Evolutionary conservation across 64 coral and sea anemone genomes (phyloP), one percentile per base, ranked within the genome.

Genomic region (Porites australiensis): DNA sequence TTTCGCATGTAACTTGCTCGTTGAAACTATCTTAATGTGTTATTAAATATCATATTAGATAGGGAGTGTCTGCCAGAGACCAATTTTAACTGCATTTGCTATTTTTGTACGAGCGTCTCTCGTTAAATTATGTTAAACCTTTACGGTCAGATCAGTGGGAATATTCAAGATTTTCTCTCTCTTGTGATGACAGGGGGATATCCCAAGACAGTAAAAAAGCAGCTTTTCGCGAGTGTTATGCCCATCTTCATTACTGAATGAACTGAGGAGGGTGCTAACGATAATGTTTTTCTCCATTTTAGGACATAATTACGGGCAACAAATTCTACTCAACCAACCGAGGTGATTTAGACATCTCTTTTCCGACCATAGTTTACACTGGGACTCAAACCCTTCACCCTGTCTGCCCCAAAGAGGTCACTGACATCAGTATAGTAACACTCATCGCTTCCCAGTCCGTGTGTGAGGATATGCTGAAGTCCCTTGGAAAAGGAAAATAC

Each of bases 351-450:
- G 50, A 71, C 27, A 87, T 87, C 50, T 46, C 55, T 11, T 88
- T 88, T 12, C 86, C 86, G 23, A 22, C 52, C 10, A 74, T 76
- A 23, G 65, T 45, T 61, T 9, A 19, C 13, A 27, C 71, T 12
- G 86, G 71, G 50, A 44, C 11, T 74, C 68, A 88, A 75, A 88
- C 70, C 27, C 86, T 88, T 74, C 86, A 88, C 46, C 12, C 48
- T 46, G 13, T 13, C 49, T 72, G 22, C 5, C 86, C 86, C 5
- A 75, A 70, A 43, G n/a, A 47, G 55, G 60, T 87, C 55, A 93
- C 91, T 54, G 83, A 87, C 74, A 55, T 87, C 14, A 77, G 70
- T 52, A 86, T 59, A n/a, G 72, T 93, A 75, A 54, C 82, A 46
- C 47, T 9, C 45, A 79, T 93, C n/a, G 83, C 83, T 19, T 87